Percentiles rank a stretch among this genome's conserved stretches.
phyloP scores from a whole-genome alignment of 2,888 invertebrate species.

The Polylopha cassiicola region DNA sequence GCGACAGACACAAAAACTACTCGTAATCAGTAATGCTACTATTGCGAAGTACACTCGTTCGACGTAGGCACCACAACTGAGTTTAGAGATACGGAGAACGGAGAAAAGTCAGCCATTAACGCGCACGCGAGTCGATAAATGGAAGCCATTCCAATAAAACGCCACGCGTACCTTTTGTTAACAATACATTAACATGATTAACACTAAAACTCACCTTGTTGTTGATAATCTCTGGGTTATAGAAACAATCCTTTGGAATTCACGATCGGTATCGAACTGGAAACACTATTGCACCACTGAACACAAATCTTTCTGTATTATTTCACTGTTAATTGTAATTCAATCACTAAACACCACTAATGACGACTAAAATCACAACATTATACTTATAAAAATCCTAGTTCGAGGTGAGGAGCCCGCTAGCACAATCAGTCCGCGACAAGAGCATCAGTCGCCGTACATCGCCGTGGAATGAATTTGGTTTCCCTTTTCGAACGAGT shows the following conservation, averaged over 20 bases:
- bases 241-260: conserved; percentile 69
- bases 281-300: conserved; percentile 68
- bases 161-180: conserved; percentile 48
- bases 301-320: conserved; percentile 55
- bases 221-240: conserved; percentile 47
- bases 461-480: conserved; percentile 73
- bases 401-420: conserved; percentile 60
- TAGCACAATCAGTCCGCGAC: conserved; percentile 66
- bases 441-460: conserved; percentile 74
- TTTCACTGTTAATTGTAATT: conserved; percentile 53
- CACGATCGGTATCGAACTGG: conserved; percentile 52
- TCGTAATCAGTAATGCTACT: conserved; percentile 30
- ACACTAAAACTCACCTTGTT: conserved; percentile 54
- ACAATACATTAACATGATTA: conserved; percentile 28
- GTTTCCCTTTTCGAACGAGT: conserved; percentile 76
- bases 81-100: conserved; percentile 30
- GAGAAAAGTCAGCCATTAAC: conserved; percentile 73
- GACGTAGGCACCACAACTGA: conserved; percentile 21
- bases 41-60: conserved; percentile 16
- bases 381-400: conserved; percentile 58
- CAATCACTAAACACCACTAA: conserved; percentile 67
- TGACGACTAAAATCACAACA: conserved; percentile 64
- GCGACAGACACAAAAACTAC: conserved; percentile 39
- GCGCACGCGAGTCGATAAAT: conserved; percentile 74
- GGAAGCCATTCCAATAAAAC: conserved; percentile 69